Evolutionary conservation across 30 jellyfish, hydroid and myxozoan genomes (phyloP).

Genomic region (Cassiopea andromeda): DNA sequence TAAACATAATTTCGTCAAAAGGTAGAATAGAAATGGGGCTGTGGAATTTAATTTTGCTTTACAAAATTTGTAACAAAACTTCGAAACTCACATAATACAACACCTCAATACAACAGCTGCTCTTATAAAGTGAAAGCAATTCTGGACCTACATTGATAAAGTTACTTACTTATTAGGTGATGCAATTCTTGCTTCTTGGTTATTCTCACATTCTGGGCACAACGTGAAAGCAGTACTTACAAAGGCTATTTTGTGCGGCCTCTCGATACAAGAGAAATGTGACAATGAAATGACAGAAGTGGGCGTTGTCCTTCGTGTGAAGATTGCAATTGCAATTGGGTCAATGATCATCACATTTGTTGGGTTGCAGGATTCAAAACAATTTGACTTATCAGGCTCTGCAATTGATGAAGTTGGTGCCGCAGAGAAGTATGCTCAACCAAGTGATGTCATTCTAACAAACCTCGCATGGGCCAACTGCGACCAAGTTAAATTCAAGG

Average conservation of each 20-base stretch:
- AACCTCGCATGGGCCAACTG: slow-evolving; percentile 92
- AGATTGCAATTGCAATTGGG: slow-evolving; percentile 94
- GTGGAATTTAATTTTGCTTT: too few relatives aligned
- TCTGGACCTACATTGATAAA: too few relatives aligned
- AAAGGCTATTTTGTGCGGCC: slow-evolving; percentile 83
- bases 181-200: slow-evolving; percentile 95
- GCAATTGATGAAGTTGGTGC: slow-evolving; percentile 95
- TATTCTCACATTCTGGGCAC: slow-evolving; percentile 83
- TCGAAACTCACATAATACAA: too few relatives aligned
- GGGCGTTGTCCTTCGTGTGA: slow-evolving; percentile 86
- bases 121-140: too few relatives aligned
- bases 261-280: slow-evolving; percentile 82
- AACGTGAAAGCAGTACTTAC: slow-evolving; percentile 80
- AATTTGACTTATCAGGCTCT: slow-evolving; percentile 87
- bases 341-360: slow-evolving; percentile 89
- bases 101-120: too few relatives aligned
- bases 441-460: slow-evolving; percentile 86
- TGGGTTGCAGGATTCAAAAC: slow-evolving; percentile 80
- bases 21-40: too few relatives aligned
- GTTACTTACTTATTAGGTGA: slow-evolving; percentile 57
- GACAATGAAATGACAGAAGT: slow-evolving; percentile 90
- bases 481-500: slow-evolving; percentile 78
- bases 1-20: too few relatives aligned
- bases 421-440: slow-evolving; percentile 94
- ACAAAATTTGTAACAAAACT: too few relatives aligned